Evolutionary conservation across 1,140 invertebrate species (phyloP).

Genomic region (Eriosoma lanigerum): DNA sequence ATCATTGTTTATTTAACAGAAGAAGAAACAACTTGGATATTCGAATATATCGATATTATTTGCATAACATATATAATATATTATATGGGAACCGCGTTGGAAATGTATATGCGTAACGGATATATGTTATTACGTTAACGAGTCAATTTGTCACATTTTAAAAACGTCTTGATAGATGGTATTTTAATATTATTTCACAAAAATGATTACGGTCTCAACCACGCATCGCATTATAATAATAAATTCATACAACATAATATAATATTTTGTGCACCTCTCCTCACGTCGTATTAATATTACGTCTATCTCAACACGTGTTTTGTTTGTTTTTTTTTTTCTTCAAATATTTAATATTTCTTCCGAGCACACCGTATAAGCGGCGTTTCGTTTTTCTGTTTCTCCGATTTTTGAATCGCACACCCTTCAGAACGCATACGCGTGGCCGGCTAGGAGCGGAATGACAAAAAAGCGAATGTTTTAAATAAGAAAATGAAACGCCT

Average conservation of each 20-base stretch:
- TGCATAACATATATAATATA: no score
- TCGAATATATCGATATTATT: no score
- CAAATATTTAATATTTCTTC: no score
- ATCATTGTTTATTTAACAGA: no score
- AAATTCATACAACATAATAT: background rate
- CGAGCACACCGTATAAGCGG: background rate
- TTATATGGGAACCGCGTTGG: no score
- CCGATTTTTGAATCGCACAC: constrained; percentile 7
- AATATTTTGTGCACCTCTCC: no score
- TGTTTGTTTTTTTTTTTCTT: background rate
- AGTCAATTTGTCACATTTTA: background rate
- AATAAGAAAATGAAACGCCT: background rate
- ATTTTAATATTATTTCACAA: background rate
- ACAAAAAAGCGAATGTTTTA: constrained; percentile 21
- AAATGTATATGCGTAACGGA: no score
- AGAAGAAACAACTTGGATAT: no score
- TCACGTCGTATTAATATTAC: no score
- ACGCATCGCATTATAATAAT: background rate
- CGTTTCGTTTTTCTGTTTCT: constrained; percentile 2
- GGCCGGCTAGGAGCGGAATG: background rate
- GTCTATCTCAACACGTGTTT: background rate
- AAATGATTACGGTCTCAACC: no score
- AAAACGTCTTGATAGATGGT: background rate
- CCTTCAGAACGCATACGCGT: background rate
- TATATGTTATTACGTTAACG: background rate